phyloP scores from a whole-genome alignment of 2,113 vertebrate species.

The Anas platyrhynchos region DNA sequence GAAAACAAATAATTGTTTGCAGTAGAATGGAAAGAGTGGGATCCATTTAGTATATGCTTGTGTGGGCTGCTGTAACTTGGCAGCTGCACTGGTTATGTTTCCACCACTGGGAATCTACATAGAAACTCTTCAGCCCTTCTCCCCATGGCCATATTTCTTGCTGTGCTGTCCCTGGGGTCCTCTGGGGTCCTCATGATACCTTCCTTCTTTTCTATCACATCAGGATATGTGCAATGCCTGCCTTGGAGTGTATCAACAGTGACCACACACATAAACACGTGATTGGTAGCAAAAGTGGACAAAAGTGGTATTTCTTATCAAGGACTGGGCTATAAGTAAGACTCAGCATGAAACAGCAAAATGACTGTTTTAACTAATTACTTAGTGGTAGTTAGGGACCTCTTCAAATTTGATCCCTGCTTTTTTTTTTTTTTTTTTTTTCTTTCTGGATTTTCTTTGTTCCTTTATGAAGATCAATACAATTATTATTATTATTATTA shows the following conservation, averaged over 20 bases:
- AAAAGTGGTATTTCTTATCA: neutral
- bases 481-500: neutral
- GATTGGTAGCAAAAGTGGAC: neutral
- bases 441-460: neutral
- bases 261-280: neutral
- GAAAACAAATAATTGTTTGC: neutral
- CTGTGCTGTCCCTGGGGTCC: neutral
- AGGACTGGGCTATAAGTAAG: neutral
- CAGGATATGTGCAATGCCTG: neutral
- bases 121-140: neutral
- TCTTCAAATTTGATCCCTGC: neutral
- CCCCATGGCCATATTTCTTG: neutral
- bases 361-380: neutral
- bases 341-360: neutral
- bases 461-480: neutral
- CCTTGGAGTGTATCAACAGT: neutral
- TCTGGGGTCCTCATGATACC: rapidly evolving
- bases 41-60: neutral
- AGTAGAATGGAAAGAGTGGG: neutral
- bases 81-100: neutral
- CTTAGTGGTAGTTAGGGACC: neutral
- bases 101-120: neutral
- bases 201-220: neutral
- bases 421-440: neutral
- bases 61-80: slow-evolving; percentile 3